Percentiles rank a stretch among this genome's conserved stretches.
phyloP scores from a whole-genome alignment of 2,797 vertebrate species.

The Neosilurus hyrtlii region DNA sequence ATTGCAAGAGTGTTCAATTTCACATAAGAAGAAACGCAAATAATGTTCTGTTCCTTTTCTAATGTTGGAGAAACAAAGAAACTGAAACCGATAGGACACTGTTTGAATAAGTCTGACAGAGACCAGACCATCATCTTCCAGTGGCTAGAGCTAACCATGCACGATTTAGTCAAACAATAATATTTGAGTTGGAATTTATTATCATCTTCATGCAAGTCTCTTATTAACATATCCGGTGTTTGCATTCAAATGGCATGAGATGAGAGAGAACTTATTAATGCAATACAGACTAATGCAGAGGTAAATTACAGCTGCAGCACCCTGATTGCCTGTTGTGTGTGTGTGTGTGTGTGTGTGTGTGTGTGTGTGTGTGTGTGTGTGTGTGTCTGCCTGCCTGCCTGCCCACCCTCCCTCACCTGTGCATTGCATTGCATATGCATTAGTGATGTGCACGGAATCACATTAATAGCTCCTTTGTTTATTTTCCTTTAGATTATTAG shows the following conservation, averaged over 20 bases:
- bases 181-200: constrained; percentile 59
- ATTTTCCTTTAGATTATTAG: constrained; percentile 29
- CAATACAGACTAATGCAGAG: constrained; percentile 40
- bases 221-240: constrained; percentile 38
- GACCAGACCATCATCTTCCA: constrained; percentile 18
- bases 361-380: constrained; percentile 32
- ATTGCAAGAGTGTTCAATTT: constrained; percentile 23
- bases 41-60: constrained; percentile 40
- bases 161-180: constrained; percentile 58
- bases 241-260: constrained; percentile 38
- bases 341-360: constrained; percentile 24
- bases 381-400: neutral
- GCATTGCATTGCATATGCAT: constrained; percentile 29
- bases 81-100: constrained; percentile 31
- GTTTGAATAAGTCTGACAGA: constrained; percentile 50
- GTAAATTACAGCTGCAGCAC: constrained; percentile 43
- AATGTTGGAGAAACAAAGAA: neutral
- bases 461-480: constrained; percentile 40
- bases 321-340: constrained; percentile 8
- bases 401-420: neutral
- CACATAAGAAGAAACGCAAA: constrained; percentile 14
- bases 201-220: constrained; percentile 54
- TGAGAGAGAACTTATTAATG: constrained; percentile 49
- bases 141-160: constrained; percentile 47
- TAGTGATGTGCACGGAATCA: constrained; percentile 17